phyloP scores from a whole-genome alignment of 2,797 vertebrate genomes.

The Hydrocynus forskahlii region DNA sequence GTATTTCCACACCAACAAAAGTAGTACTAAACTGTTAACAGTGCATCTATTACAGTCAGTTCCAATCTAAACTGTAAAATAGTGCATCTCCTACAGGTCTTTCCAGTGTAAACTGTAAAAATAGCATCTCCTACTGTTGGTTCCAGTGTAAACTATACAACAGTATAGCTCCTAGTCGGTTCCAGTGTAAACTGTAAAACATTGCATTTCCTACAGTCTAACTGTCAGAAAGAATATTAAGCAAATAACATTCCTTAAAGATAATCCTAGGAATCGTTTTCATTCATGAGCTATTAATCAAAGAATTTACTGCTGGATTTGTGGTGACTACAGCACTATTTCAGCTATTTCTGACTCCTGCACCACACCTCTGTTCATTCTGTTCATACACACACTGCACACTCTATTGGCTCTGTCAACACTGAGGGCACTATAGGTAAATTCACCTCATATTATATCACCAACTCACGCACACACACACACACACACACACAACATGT shows the following conservation, averaged over 20 bases:
- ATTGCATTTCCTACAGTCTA: too few species aligned
- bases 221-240: not conserved
- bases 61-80: too few species aligned
- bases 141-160: too few species aligned
- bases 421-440: not conserved
- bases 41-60: too few species aligned
- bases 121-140: too few species aligned
- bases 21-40: too few species aligned
- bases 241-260: not conserved
- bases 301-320: not conserved
- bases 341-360: not conserved
- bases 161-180: too few species aligned
- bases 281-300: not conserved
- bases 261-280: not conserved
- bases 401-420: conserved; percentile 1
- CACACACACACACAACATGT: not conserved
- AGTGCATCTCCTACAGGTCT: too few species aligned
- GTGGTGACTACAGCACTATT: not conserved
- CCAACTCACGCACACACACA: too few species aligned
- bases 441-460: not conserved
- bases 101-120: too few species aligned
- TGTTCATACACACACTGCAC: not conserved
- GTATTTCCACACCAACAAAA: too few species aligned
- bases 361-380: not conserved
- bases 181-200: too few species aligned